A percentile compares a stretch with the other conserved stretches of the same genome.
phyloP scores from a whole-genome alignment of 1,140 invertebrate genomes.

The Babylonia areolata region DNA sequence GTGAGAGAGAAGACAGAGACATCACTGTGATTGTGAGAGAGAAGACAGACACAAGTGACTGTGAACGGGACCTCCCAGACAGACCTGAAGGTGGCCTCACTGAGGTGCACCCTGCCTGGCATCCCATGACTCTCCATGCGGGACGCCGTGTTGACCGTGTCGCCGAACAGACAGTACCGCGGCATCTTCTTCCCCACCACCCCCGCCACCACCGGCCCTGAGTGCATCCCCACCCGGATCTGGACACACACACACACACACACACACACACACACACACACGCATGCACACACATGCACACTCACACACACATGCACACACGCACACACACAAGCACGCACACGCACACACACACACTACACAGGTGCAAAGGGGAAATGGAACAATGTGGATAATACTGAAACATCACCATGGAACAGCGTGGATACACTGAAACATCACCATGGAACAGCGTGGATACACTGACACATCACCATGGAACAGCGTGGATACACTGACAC shows the following conservation, averaged over 20 bases:
- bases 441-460: no score
- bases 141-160: conserved; percentile 73
- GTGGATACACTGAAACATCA: no score
- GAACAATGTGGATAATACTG: no score
- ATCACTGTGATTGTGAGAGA: background rate
- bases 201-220: conserved; percentile 75
- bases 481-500: no score
- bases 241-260: conserved; percentile 63
- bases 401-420: no score
- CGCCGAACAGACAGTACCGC: conserved; percentile 71
- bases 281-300: no score
- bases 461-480: no score
- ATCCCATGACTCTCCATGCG: conserved; percentile 41
- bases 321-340: no score
- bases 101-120: conserved; percentile 61
- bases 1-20: background rate
- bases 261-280: no score
- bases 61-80: no score
- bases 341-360: conserved; percentile 4
- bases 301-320: no score
- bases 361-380: no score
- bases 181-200: conserved; percentile 70
- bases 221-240: conserved; percentile 94
- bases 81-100: conserved; percentile 58
- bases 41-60: background rate